phyloP scores from a whole-genome alignment of 2,888 invertebrate species.

The Noctua janthe region DNA sequence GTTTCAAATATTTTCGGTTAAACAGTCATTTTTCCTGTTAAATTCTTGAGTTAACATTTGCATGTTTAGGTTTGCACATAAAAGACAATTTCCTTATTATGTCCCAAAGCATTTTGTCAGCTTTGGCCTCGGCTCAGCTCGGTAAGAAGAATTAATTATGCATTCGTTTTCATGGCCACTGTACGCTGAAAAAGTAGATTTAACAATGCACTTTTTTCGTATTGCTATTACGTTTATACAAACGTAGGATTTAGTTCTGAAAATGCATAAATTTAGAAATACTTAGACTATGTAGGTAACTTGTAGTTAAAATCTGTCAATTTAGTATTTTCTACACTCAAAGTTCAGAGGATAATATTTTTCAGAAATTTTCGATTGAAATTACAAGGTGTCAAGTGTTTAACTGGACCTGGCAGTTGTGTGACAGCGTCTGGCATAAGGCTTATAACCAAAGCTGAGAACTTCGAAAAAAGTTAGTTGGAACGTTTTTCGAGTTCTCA shows the following conservation, averaged over 20 bases:
- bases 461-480: too few relatives aligned
- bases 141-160: slow-evolving; percentile 24
- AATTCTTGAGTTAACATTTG: slow-evolving; percentile 23
- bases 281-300: not conserved
- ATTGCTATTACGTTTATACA: not conserved
- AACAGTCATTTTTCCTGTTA: slow-evolving; percentile 9
- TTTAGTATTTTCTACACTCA: not conserved
- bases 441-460: too few relatives aligned
- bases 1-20: slow-evolving; percentile 21
- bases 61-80: not conserved
- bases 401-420: too few relatives aligned
- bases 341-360: not conserved
- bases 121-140: slow-evolving; percentile 39
- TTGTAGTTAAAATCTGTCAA: not conserved
- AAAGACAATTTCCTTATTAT: slow-evolving; percentile 30
- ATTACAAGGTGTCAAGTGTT: too few relatives aligned
- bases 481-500: too few relatives aligned
- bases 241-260: not conserved
- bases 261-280: not conserved
- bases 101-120: slow-evolving; percentile 28
- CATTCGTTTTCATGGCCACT: slow-evolving; percentile 22
- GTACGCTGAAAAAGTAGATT: slow-evolving; percentile 25
- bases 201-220: not conserved
- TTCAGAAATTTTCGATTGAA: not conserved
- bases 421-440: too few relatives aligned